Conservation (phyloP, 2,797 vertebrate species). For the Chaunax sp. region DNA sequence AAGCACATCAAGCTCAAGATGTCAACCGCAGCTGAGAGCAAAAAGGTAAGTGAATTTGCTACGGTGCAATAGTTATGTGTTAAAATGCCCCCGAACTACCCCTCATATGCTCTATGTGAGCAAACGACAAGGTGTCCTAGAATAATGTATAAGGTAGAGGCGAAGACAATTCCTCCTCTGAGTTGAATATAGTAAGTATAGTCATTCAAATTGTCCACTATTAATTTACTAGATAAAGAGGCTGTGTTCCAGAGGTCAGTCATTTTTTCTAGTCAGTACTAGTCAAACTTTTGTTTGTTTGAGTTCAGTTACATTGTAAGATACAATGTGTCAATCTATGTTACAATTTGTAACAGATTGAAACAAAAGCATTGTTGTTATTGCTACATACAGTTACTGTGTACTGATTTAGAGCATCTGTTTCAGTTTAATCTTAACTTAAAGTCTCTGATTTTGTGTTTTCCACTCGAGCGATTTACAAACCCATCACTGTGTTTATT, state of each 20-base stretch:
- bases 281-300: background rate
- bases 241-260: background rate
- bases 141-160: background rate
- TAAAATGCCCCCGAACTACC: background rate
- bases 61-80: background rate
- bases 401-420: too few species aligned
- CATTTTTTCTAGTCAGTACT: background rate
- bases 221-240: background rate
- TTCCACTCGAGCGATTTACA: too few species aligned
- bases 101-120: background rate
- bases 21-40: slow-evolving; percentile 40
- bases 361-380: too few species aligned
- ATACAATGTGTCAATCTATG: too few species aligned
- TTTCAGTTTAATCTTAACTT: background rate
- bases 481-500: too few species aligned
- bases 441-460: background rate
- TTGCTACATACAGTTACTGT: too few species aligned
- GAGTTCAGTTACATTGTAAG: too few species aligned
- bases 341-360: too few species aligned
- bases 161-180: background rate
- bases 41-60: slow-evolving; percentile 53
- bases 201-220: too few species aligned
- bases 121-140: too few species aligned
- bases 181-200: too few species aligned
- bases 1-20: slow-evolving; percentile 46